Percentiles rank a stretch among this genome's conserved stretches.
phyloP scores from a whole-genome alignment of 2,888 invertebrate species.

The Anagyrus pseudococci region DNA sequence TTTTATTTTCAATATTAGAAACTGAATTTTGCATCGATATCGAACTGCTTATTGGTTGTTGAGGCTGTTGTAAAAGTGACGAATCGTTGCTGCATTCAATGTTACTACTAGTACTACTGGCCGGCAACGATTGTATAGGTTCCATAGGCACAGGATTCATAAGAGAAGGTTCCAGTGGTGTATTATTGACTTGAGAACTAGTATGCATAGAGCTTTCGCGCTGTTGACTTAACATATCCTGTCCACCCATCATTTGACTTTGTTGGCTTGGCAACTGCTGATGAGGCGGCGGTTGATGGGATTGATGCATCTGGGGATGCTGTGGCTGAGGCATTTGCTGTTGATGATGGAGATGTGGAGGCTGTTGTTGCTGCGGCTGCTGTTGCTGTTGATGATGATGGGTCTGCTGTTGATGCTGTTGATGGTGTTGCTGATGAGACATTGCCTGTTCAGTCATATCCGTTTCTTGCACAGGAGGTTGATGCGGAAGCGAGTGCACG shows the following conservation, averaged over 20 bases:
- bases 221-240: conserved; percentile 37
- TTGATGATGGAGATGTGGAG: conserved; percentile 26
- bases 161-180: conserved; percentile 47
- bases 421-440: conserved; percentile 38
- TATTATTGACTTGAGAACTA: conserved; percentile 47
- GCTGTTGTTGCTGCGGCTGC: conserved; percentile 18
- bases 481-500: conserved; percentile 43
- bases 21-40: conserved; percentile 41
- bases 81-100: conserved; percentile 48
- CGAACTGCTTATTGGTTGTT: conserved; percentile 36
- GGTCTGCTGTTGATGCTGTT: conserved; percentile 32
- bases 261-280: conserved; percentile 37
- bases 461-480: conserved; percentile 39
- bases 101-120: conserved; percentile 57
- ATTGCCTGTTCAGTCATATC: conserved; percentile 48
- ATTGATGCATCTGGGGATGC: not conserved
- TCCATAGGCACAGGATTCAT: conserved; percentile 47
- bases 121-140: conserved; percentile 57
- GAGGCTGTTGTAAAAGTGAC: conserved; percentile 45
- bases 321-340: conserved; percentile 28
- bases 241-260: conserved; percentile 39
- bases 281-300: conserved; percentile 30
- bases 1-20: conserved; percentile 48
- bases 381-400: conserved; percentile 36
- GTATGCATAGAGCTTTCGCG: conserved; percentile 49